These are phyloP conservation scores for Caenorhabditis becei DNA, from an alignment of 2,888 invertebrate species.

Conservation along the genomic window DNA sequence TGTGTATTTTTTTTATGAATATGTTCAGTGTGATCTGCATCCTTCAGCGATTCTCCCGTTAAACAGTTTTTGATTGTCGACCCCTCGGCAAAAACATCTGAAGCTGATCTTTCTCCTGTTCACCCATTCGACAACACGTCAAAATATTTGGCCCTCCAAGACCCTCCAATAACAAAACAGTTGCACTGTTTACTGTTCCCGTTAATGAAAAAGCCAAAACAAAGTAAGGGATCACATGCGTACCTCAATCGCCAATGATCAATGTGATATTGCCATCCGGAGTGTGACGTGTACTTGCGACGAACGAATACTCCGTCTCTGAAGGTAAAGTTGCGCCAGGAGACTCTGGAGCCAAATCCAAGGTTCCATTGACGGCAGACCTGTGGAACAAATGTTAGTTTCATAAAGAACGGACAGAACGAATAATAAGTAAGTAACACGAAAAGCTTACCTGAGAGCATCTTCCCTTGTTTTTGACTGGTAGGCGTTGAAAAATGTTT, in stretches of 20 bases:
- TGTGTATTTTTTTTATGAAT: no score
- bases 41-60: no score
- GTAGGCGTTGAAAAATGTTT: constrained; percentile 87
- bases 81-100: background rate
- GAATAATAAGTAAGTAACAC: no score
- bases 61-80: no score
- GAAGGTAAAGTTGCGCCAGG: constrained; percentile 88
- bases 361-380: constrained; percentile 85
- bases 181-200: constrained; percentile 33
- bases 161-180: background rate
- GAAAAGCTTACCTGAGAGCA: constrained; percentile 87
- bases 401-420: background rate
- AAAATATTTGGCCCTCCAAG: constrained; percentile 8
- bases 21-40: no score
- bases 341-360: constrained; percentile 87
- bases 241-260: constrained; percentile 87
- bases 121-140: constrained; percentile 4
- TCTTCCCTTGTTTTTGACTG: constrained; percentile 87
- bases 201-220: constrained; percentile 8
- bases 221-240: constrained; percentile 24
- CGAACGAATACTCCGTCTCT: constrained; percentile 88
- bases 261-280: constrained; percentile 89
- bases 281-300: constrained; percentile 88
- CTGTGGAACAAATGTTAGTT: constrained; percentile 19
- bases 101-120: background rate